Conservation (phyloP, 1,140 invertebrate species). For the Fopius arisanus region DNA sequence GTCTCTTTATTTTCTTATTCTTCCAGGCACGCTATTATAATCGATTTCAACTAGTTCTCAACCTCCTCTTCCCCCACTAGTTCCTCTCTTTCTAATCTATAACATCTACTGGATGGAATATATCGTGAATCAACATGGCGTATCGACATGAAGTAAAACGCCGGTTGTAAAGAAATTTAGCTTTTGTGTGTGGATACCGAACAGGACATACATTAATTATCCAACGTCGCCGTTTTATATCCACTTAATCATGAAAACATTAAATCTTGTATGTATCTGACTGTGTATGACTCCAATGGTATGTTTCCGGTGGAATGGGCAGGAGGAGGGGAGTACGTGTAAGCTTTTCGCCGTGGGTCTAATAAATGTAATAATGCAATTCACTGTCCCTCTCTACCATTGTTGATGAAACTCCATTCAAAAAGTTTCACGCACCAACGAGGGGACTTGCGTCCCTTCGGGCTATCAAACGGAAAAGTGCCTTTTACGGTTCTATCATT, state of each 20-base stretch:
- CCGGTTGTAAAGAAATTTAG: neutral
- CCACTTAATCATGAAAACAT: constrained; percentile 29
- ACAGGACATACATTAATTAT: constrained; percentile 9
- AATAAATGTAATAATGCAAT: constrained; percentile 48
- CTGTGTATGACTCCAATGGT: neutral
- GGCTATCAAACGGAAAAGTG: no score
- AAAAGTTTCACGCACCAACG: constrained; percentile 42
- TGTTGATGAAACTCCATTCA: constrained; percentile 47
- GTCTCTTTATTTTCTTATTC: neutral
- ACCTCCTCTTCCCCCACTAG: neutral
- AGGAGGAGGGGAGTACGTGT: constrained; percentile 18
- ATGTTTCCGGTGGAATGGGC: neutral
- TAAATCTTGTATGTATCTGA: constrained; percentile 14
- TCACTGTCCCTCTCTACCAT: constrained; percentile 45
- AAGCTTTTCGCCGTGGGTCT: constrained; percentile 45
- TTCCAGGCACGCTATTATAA: neutral
- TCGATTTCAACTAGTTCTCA: neutral
- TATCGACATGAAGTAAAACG: neutral
- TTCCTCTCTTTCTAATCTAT: neutral
- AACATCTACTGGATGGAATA: neutral
- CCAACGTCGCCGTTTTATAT: neutral
- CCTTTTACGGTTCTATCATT: no score
- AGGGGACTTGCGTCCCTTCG: no score
- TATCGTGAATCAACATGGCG: neutral
- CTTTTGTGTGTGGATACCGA: neutral